Evolutionary conservation across 2,888 invertebrate genomes (phyloP), one percentile per base, ranked within the genome.

Genomic region (Torymus auratus): DNA sequence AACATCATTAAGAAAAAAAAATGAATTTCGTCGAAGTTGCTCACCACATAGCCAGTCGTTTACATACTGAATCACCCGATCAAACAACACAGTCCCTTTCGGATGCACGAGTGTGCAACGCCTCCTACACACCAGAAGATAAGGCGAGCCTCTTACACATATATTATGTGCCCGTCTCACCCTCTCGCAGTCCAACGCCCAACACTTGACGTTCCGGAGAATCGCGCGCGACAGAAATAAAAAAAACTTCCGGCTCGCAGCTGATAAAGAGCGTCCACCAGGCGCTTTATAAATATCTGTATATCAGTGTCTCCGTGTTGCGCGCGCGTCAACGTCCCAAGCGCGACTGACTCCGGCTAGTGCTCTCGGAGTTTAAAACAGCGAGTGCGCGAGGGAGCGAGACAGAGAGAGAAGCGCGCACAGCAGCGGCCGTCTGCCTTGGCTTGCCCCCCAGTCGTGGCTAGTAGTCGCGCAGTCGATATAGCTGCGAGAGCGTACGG

Each of bases 271-370:
- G 14, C 53, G 17, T 28, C n/a, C 65, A 12, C 64, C n/a, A n/a
- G n/a, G 20, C 71, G 61, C 56, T n/a, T 17, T 13, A 53, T n/a
- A 62, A 67, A 5, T 7, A 41, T 0, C 41, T 41, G n/a, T n/a
- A 41, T 41, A 41, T 41, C 41, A 1, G 7, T 41, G 41, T 41
- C 41, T 41, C 41, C 7, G 41, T 41, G 41, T 41, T 41, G 58
- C 67, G 28, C 17, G 65, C 78, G 20, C 69, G 60, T 58, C 62
- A 56, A 74, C 77, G 80, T 69, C 67, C 67, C 58, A 58, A 67
- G 72, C 79, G 78, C 75, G 76, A 83, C 81, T 82, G 79, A 75
- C 64, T 55, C 60, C 64, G 50, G 28, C 53, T 78, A 72, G 41
- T 58, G 53, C 64, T 65, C 74, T 55, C 14, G 20, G 75, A 75